Base-by-base conservation (phyloP, 92 coral and sea anemone species). In the Isaurus tuberculatus region DNA sequence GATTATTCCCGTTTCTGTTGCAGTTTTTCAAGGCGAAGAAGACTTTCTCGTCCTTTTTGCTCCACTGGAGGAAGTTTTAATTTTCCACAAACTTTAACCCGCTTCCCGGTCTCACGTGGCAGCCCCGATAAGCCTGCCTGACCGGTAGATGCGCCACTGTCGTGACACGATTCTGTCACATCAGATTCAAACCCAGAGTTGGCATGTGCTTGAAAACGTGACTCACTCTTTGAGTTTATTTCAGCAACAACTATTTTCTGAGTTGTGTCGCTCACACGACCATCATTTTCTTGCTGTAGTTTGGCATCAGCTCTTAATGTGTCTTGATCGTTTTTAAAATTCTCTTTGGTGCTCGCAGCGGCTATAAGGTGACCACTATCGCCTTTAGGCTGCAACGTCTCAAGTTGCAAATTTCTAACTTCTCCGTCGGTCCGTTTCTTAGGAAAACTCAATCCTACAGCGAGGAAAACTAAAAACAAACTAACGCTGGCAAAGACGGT, bases 191-290 rank as follows among this genome's bases (percentile, higher is more conserved):
- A 44, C 27, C 25, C 51, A 22, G 30, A 34, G 69, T 32, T 57
- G 26, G 51, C 9, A 11, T 33, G 81, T 60, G 66, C 10, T 30
- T 26, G 31, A 60, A 8, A 20, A 26, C 46, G 3, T 34, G 51
- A 20, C 31, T 9, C 14, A 14, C 29, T 33, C 4, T 75, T 23
- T 11, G 68, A 28, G 37, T 33, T 75, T 40, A 75, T 57, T 36
- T 75, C 81, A 29, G 69, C 81, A 16, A 75, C 66, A 57, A 75
- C 61, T 22, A 75, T 75, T 75, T 37, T 75, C 16, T 36, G 68
- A 2, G 37, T 31, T 75, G 48, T 8, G 33, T 75, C 29, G 1
- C 30, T 22, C 3, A 19, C 81, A n/a, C 19, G 2, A 22, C 23
- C 23, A 9, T 9, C n/a, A 32, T 31, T 55, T 4, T 75, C 61